These are phyloP conservation scores for Spisula solida DNA, from an alignment of 2,888 invertebrate genomes.

Conservation along the genomic window DNA sequence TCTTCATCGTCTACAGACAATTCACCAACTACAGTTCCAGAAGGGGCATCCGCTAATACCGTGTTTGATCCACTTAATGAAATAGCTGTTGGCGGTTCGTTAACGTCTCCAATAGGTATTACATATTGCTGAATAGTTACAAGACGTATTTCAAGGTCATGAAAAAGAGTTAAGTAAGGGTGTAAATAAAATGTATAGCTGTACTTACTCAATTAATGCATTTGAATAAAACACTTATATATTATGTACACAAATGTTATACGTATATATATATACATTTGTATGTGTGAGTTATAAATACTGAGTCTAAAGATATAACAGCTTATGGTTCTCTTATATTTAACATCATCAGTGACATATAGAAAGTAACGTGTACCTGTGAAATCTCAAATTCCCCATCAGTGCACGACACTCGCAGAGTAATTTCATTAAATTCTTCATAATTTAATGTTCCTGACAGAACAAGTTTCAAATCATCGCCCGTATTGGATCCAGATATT, in stretches of 20 bases:
- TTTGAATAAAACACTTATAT: no score
- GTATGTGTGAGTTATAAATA: no score
- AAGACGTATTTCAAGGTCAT: no score
- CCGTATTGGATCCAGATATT: slow-evolving; percentile 43
- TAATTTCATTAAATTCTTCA: slow-evolving; percentile 58
- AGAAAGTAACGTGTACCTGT: slow-evolving; percentile 63
- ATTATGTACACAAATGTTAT: no score
- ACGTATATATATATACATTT: no score
- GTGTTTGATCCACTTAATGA: slow-evolving; percentile 70
- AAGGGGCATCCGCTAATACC: slow-evolving; percentile 64
- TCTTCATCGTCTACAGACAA: slow-evolving; percentile 75
- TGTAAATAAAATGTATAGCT: no score
- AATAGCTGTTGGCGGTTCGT: slow-evolving; percentile 74
- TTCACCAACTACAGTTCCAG: slow-evolving; percentile 69
- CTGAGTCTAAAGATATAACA: no score
- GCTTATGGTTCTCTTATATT: no score
- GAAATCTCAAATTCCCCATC: slow-evolving; percentile 75
- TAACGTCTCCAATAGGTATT: slow-evolving; percentile 69
- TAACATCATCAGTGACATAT: background rate
- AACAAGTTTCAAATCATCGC: slow-evolving; percentile 58
- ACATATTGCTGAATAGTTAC: slow-evolving; percentile 49
- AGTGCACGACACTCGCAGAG: slow-evolving; percentile 69
- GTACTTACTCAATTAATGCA: no score
- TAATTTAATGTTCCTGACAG: slow-evolving; percentile 66
- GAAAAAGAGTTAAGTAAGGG: no score